These are phyloP conservation scores for Eupsilia transversa DNA, from an alignment of 2,888 invertebrate genomes.

Conservation along the genomic window DNA sequence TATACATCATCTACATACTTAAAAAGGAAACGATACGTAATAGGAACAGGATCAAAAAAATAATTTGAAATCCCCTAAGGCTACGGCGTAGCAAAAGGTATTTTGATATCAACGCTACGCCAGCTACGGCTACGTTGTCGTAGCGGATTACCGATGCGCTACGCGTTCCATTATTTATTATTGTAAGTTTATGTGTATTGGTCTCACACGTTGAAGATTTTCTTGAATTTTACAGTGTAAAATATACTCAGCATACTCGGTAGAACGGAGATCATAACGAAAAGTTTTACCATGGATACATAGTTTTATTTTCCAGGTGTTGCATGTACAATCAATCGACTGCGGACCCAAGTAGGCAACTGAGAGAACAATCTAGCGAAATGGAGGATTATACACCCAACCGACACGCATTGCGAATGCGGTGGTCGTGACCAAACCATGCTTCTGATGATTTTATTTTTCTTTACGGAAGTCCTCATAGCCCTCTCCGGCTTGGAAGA, in stretches of 20 bases:
- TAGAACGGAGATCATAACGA: not conserved
- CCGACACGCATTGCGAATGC: not conserved
- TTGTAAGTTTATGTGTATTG: slow-evolving; percentile 12
- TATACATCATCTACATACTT: not conserved
- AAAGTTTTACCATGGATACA: not conserved
- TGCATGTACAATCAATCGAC: not conserved
- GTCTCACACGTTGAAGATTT: not conserved
- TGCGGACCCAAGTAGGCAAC: not conserved
- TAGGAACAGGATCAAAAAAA: not conserved
- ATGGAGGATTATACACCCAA: not conserved
- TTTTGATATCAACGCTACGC: slow-evolving; percentile 20
- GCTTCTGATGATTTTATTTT: no score
- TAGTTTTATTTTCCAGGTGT: not conserved
- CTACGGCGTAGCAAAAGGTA: slow-evolving; percentile 35
- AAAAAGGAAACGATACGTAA: not conserved
- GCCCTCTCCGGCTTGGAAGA: no score
- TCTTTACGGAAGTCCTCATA: no score
- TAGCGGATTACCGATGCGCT: slow-evolving; percentile 19
- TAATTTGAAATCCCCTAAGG: not conserved
- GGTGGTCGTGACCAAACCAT: not conserved
- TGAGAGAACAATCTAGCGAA: not conserved
- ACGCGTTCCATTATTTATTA: slow-evolving; percentile 1
- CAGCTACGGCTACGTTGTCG: slow-evolving; percentile 22
- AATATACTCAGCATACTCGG: not conserved
- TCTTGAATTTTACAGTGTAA: not conserved